phyloP scores from a whole-genome alignment of 1,140 invertebrate species.

The Paralvinella palmiformis region DNA sequence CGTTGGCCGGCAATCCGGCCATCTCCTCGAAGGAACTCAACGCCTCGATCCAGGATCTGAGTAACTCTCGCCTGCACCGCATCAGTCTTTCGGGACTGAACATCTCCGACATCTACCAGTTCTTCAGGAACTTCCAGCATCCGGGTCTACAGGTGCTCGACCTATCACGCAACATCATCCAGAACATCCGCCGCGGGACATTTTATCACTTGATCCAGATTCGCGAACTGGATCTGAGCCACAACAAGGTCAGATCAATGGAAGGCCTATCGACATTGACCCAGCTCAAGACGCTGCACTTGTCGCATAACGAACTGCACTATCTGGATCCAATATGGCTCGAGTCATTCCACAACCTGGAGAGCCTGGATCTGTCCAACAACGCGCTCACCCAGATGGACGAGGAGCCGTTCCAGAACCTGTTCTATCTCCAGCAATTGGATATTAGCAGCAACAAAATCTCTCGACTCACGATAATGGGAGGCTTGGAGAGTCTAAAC shows the following conservation, averaged over 20 bases:
- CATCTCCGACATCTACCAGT: slow-evolving; percentile 15
- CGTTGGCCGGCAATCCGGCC: slow-evolving; percentile 27
- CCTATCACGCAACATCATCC: slow-evolving; percentile 12
- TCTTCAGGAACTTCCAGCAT: slow-evolving; percentile 9
- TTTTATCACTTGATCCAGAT: slow-evolving; percentile 18
- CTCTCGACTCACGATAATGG: neutral
- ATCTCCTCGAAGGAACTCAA: slow-evolving; percentile 23
- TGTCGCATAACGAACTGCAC: slow-evolving; percentile 27
- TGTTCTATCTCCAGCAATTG: neutral
- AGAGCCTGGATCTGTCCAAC: slow-evolving; percentile 10
- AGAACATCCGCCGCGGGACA: slow-evolving; percentile 8
- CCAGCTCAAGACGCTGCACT: slow-evolving; percentile 24
- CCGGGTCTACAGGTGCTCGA: slow-evolving; percentile 11
- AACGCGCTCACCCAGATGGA: slow-evolving; percentile 8
- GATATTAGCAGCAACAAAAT: slow-evolving; percentile 12
- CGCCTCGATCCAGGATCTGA: slow-evolving; percentile 23
- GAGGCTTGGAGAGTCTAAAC: slow-evolving; percentile 1
- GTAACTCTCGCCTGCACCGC: slow-evolving; percentile 18
- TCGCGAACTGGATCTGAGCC: slow-evolving; percentile 28
- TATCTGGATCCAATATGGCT: slow-evolving; percentile 14
- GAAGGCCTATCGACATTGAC: slow-evolving; percentile 20
- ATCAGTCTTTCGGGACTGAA: slow-evolving; percentile 26
- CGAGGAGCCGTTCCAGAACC: neutral
- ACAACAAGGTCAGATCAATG: slow-evolving; percentile 26
- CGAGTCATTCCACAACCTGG: slow-evolving; percentile 7